Evolutionary conservation across 2,113 vertebrate genomes (phyloP), one percentile per base, ranked within the genome.

Genomic region (human (Homo sapiens)): DNA sequence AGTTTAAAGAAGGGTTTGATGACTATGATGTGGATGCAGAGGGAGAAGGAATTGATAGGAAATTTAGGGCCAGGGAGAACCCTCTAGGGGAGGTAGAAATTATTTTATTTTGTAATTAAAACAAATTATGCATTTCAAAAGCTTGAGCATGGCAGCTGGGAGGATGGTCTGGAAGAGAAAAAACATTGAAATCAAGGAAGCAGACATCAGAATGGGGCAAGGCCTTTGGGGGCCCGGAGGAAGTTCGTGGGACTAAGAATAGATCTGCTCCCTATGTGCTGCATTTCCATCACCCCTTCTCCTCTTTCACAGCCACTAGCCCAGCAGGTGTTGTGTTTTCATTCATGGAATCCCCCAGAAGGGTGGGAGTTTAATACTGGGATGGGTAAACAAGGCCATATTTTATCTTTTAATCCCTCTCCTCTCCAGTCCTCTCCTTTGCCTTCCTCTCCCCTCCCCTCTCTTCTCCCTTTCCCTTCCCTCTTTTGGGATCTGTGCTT

Each of bases 401-500:
- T 79, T 89, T 45, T 64, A 64, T 72, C 70, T 72, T 38, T 72
- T 38, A 22, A 20, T 40, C 20, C 9, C 20, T 72, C n/a, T 40
- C 70, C n/a, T 40, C 70, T 72, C 68, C 25, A 0, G 25, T 27
- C 25, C 59, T 10, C 27, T 27, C 1, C 59, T 27, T 12, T 61
- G 25, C 59, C 59, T 25, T 61, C 12, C 11, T 8, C 55, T 59
- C 57, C 22, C 27, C 11, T 64, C 27, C 10, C 52, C 20, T 38
- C 97, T 98, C 98, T 52, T 97, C 5, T 52, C 5, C n/a, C 25
- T n/a, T 64, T 27, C 61, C 61, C 61, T 64, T 12, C 61, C 20
- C 25, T 18, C 10, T n/a, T 30, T 12, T 98, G 98, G 98, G 89
- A 98, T 90, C 92, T 98, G 98, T 96, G 95, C 97, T 70, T 97